Conservation (phyloP, 2,797 vertebrate species). For the Manis crassicaudata region DNA sequence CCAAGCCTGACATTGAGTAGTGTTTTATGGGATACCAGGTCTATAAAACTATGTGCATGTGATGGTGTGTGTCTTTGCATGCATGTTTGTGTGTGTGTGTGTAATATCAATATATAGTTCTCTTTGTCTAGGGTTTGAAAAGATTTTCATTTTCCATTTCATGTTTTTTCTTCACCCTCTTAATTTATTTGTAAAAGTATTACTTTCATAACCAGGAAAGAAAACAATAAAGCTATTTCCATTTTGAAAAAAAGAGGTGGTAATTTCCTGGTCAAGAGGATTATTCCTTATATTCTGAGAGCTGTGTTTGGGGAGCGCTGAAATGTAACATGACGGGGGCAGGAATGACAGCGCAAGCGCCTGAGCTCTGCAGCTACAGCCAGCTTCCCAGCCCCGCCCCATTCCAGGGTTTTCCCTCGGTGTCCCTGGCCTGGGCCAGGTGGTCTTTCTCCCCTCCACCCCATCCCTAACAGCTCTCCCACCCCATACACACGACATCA, state of each 20-base stretch:
- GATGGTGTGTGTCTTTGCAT: neutral
- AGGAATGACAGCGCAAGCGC: neutral
- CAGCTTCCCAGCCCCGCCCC: neutral
- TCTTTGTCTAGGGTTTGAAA: neutral
- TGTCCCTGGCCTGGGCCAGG: neutral
- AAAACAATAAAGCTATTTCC: neutral
- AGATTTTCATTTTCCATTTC: neutral
- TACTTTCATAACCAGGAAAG: slow-evolving; percentile 8
- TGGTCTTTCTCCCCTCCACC: neutral
- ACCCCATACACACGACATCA: neutral
- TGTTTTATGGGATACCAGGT: neutral
- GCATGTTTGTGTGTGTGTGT: neutral
- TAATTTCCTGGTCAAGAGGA: neutral
- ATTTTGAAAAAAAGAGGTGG: slow-evolving; percentile 26
- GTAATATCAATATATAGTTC: neutral
- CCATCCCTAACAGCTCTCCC: neutral
- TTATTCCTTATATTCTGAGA: slow-evolving; percentile 40
- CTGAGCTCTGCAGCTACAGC: neutral
- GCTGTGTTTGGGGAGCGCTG: neutral
- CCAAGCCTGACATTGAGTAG: too few species aligned
- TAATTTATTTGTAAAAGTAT: slow-evolving; percentile 28
- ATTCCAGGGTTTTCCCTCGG: neutral
- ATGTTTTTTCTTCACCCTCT: neutral
- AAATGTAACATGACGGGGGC: neutral
- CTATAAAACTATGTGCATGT: neutral